Conservation (phyloP, 2,888 invertebrate genomes). For the Sinhomidia bicolor region DNA sequence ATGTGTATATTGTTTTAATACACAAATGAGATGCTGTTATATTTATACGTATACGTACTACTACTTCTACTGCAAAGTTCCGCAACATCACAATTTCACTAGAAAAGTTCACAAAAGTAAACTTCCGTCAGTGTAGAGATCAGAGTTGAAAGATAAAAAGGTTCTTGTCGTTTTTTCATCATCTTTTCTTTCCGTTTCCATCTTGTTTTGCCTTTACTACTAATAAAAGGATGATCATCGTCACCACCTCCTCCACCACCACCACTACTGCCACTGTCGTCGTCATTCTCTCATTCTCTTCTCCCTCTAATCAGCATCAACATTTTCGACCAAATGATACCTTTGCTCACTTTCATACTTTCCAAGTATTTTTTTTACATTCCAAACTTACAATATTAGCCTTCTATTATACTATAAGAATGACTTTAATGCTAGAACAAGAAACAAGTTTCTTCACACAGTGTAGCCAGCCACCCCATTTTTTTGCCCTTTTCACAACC, state of each 20-base stretch:
- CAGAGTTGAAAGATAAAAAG: conserved; percentile 22
- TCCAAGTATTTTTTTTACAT: conserved; percentile 20
- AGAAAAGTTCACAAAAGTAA: not conserved
- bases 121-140: not conserved
- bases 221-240: not conserved
- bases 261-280: not conserved
- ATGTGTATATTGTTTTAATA: not conserved
- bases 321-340: conserved; percentile 58
- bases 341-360: conserved; percentile 59
- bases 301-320: conserved; percentile 12
- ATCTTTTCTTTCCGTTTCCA: not conserved
- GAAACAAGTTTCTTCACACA: conserved; percentile 4
- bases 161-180: conserved; percentile 42
- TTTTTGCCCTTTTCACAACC: not conserved
- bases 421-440: not conserved
- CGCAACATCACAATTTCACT: not conserved
- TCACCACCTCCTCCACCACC: not conserved
- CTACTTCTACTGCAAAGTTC: not conserved
- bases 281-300: not conserved
- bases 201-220: not conserved
- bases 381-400: conserved; percentile 55
- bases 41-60: not conserved
- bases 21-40: not conserved
- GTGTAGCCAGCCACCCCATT: not conserved
- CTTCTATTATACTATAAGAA: conserved; percentile 23